Evolutionary conservation across 2,797 vertebrate genomes (phyloP).

Genomic region (Coregonus sp.): DNA sequence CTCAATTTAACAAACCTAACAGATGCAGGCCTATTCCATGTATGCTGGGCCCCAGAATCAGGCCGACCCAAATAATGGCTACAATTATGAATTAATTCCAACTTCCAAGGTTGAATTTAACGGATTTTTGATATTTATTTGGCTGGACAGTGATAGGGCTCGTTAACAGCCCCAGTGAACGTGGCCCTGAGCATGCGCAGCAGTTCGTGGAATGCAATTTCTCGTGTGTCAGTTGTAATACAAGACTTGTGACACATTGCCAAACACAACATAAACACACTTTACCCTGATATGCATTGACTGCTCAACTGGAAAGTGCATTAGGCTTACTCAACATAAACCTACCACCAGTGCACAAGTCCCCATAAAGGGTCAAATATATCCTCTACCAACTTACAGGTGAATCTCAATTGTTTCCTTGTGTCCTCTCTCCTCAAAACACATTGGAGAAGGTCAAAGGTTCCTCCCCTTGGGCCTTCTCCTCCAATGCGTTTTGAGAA

Average conservation of each 20-base stretch:
- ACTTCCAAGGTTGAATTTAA: background rate
- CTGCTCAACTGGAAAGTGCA: background rate
- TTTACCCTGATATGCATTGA: background rate
- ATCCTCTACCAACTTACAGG: background rate
- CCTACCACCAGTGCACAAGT: background rate
- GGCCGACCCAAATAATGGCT: background rate
- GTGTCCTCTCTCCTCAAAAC: no score
- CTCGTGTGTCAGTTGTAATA: background rate
- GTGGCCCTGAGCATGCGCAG: background rate
- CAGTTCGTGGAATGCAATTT: background rate
- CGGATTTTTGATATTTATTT: no score
- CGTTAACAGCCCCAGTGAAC: background rate
- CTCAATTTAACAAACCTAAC: background rate
- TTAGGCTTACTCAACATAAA: background rate
- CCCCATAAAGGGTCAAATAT: background rate
- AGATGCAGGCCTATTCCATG: no score
- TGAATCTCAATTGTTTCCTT: no score
- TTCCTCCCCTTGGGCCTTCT: no score
- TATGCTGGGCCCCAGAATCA: no score
- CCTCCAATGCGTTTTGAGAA: no score
- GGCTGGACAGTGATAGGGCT: background rate
- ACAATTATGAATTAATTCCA: background rate
- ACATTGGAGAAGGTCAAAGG: no score
- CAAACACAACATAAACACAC: background rate
- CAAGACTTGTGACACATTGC: conserved; percentile 2